These are phyloP conservation scores for Eptatretus atami DNA, from an alignment of 2,797 vertebrate species.

Conservation along the genomic window DNA sequence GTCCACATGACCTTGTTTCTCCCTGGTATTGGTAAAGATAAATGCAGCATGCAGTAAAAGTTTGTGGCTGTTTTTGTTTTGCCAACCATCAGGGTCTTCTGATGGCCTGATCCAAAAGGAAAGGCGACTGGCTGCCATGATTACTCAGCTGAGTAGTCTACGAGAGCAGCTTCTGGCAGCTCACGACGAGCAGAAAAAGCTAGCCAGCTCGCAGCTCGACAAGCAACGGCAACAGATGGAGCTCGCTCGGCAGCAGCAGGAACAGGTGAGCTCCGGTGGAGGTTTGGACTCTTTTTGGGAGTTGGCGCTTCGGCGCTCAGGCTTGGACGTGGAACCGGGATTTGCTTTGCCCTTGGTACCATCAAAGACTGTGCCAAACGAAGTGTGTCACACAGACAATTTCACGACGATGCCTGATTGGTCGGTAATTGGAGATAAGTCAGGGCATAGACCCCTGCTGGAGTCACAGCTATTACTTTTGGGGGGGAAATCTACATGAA, in stretches of 20 bases:
- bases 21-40: too few relatives aligned
- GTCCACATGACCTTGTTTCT: too few relatives aligned
- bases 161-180: conserved; percentile 91
- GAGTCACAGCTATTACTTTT: too few relatives aligned
- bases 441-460: too few relatives aligned
- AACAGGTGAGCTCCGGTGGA: conserved; percentile 38
- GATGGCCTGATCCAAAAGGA: conserved; percentile 96
- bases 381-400: too few relatives aligned
- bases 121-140: conserved; percentile 92
- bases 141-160: conserved; percentile 88
- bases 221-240: conserved; percentile 99
- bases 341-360: too few relatives aligned
- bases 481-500: too few relatives aligned
- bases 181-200: conserved; percentile 92
- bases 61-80: too few relatives aligned
- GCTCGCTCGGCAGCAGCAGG: conserved; percentile 90
- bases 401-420: too few relatives aligned
- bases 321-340: background rate
- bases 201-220: conserved; percentile 92
- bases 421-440: too few relatives aligned
- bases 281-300: conserved; percentile 8
- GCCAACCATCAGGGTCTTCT: conserved; percentile 36
- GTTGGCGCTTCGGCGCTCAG: background rate
- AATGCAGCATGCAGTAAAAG: too few relatives aligned
- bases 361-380: too few relatives aligned